These are phyloP conservation scores for Melanargia galathea DNA, from an alignment of 2,888 invertebrate species.

Conservation along the genomic window DNA sequence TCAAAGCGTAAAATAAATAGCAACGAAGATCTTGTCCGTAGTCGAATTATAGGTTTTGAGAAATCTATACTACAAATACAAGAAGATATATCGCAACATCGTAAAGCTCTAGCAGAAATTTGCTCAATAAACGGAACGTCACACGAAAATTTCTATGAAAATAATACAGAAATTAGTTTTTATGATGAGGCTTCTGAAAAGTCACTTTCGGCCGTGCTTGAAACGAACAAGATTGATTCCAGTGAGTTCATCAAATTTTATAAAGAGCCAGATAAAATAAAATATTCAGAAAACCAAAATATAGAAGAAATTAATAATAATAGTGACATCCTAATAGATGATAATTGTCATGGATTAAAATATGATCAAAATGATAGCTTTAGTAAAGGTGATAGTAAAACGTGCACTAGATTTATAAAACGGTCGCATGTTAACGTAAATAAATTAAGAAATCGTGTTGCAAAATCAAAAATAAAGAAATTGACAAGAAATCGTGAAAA, in stretches of 20 bases:
- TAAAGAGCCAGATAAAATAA: slow-evolving; percentile 5
- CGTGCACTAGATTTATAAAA: slow-evolving; percentile 18
- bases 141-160: not conserved
- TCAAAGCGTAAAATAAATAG: not conserved
- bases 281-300: not conserved
- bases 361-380: not conserved
- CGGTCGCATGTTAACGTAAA: not conserved
- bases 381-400: slow-evolving; percentile 25
- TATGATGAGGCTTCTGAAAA: not conserved
- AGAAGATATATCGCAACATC: slow-evolving; percentile 12
- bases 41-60: slow-evolving; percentile 17
- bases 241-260: not conserved
- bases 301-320: not conserved
- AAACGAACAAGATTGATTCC: not conserved
- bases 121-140: not conserved
- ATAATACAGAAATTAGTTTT: not conserved
- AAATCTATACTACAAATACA: slow-evolving; percentile 20
- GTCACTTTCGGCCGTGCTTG: not conserved
- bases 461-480: slow-evolving; percentile 12
- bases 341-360: not conserved
- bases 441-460: not conserved
- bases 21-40: slow-evolving; percentile 5
- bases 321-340: not conserved
- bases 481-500: slow-evolving; percentile 7
- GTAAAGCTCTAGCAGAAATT: slow-evolving; percentile 15